These are phyloP conservation scores for Pocillopora verrucosa DNA, from an alignment of 64 coral and sea anemone genomes.

Conservation along the genomic window DNA sequence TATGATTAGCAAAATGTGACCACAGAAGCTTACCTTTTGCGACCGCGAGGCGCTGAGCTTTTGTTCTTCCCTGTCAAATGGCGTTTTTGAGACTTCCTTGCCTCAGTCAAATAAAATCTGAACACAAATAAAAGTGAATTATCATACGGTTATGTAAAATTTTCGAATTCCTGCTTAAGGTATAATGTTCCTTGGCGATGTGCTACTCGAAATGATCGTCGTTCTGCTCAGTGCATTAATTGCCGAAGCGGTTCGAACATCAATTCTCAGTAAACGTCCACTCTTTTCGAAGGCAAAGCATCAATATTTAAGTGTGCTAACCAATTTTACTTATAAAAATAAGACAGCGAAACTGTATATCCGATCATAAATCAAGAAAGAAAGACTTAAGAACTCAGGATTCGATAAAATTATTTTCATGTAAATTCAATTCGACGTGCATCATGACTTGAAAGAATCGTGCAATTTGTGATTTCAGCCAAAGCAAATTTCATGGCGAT, in stretches of 20 bases:
- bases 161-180: not conserved
- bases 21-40: no score
- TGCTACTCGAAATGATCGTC: not conserved
- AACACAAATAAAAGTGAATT: not conserved
- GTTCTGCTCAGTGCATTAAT: no score
- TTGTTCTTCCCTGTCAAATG: not conserved
- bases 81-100: not conserved
- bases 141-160: not conserved
- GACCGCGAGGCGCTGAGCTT: no score
- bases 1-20: no score
- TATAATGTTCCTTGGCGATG: not conserved
- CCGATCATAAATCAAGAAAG: not conserved
- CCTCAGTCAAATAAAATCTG: not conserved
- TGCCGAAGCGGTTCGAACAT: not conserved
- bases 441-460: not conserved
- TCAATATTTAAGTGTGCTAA: not conserved
- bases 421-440: not conserved
- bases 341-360: not conserved
- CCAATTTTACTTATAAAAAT: not conserved
- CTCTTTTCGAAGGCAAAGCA: not conserved
- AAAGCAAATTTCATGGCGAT: no score
- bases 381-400: not conserved
- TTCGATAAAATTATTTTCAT: not conserved
- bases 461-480: no score
- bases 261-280: not conserved